Percentiles rank a stretch among this genome's conserved stretches.
Conservation (phyloP, 37 sponge, comb jelly and placozoan genomes). For the Aphrocallistes beatrix region DNA sequence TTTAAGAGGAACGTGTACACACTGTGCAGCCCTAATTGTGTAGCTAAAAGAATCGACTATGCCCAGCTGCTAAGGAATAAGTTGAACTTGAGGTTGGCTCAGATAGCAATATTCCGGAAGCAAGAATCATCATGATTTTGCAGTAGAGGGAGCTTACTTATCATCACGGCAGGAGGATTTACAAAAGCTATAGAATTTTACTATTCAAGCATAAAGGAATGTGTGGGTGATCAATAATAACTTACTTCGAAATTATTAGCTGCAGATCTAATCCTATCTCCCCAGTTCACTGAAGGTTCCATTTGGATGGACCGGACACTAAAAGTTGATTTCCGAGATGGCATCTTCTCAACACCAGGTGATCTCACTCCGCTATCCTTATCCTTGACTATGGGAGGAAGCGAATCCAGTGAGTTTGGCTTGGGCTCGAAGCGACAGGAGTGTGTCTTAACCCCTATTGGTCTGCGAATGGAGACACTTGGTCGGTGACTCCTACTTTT, state of each 20-base stretch:
- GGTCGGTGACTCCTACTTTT: not conserved
- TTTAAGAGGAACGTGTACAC: too few relatives aligned
- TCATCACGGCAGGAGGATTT: not conserved
- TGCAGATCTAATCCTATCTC: not conserved
- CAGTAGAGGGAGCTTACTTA: conserved; percentile 6
- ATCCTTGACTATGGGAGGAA: not conserved
- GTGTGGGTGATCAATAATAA: not conserved
- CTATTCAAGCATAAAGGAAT: not conserved
- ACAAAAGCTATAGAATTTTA: not conserved
- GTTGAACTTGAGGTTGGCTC: too few relatives aligned
- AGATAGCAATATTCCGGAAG: conserved; percentile 11
- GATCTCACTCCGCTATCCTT: not conserved
- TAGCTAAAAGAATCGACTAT: too few relatives aligned
- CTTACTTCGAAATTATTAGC: not conserved
- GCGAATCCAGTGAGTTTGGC: not conserved
- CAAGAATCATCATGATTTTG: conserved; percentile 20
- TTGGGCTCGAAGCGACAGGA: not conserved
- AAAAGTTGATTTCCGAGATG: not conserved
- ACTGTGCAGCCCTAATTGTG: too few relatives aligned
- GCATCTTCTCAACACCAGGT: not conserved
- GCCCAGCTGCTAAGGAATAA: too few relatives aligned
- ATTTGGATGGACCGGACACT: not conserved
- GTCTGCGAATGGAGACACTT: not conserved
- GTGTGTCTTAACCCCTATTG: not conserved
- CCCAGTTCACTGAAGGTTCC: not conserved